Base-by-base conservation (phyloP, 2,888 invertebrate genomes). In the Nemotelus nigrinus region DNA sequence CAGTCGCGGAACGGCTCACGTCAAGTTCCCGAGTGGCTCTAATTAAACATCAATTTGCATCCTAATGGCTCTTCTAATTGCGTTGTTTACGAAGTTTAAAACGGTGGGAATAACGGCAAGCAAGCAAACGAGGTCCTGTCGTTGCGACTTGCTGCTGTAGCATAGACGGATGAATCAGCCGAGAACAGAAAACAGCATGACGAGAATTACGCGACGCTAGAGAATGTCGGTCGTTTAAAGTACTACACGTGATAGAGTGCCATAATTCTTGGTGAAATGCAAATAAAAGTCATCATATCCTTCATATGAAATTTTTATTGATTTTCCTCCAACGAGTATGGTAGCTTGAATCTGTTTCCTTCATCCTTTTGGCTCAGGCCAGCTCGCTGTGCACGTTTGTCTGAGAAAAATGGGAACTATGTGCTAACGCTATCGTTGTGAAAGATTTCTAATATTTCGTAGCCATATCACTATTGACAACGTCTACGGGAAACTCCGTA, bases 281-380 rank as follows among this genome's bases (percentile, higher is more conserved):
- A 78, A 76, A 78, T 78, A 78, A 78, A 78, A 76, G 78, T 78
- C 78, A 71, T 77, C 78, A 78, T 78, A 77, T 71, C 72, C 76
- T 65, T 77, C 76, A 65, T 57, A 78, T 78, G 72, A 78, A 78
- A 65, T 76, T 76, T 78, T 78, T 78, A 78, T 78, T 71, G 78
- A 78, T 78, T 78, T 78, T 71, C 57, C 39, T 50, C 76, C 58
- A 39, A 39, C 50, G 50, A 39, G 4, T 25, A 3, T 41, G 7
- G 53, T 53, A 53, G 7, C 6, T 1, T 25, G 25, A 25, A 25
- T 25, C 25, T 25, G 25, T 25, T 25, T 25, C 25, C 25, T 25
- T 25, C 25, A 25, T 25, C 25, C 25, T 25, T 25, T 25, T 3
- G 25, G 25, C 41, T 60, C 41, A 39, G 41, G 60, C 60, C 7